Base-by-base conservation (phyloP, 2,888 invertebrate genomes). In the Apamea anceps region DNA sequence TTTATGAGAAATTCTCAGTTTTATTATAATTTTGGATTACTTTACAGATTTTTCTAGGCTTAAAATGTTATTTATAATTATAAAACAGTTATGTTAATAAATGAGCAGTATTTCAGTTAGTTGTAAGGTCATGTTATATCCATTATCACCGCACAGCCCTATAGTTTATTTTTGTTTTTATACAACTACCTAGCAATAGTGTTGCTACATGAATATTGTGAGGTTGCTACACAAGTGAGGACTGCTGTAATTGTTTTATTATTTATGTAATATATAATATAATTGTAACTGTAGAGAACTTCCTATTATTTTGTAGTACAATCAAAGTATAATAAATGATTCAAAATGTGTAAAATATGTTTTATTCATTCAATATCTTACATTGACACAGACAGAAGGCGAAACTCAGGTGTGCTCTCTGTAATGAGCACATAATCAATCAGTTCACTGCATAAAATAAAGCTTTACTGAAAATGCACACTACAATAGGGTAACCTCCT, bases 221-320 rank as follows among this genome's bases (percentile, higher is more conserved):
- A 93, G 91, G 90, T 92, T 89, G 92, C 92, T 93, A 93, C 91
- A 93, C 91, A 90, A 92, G 89, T 91, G 94, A 93, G 92, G 93
- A 95, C 94, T 94, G 94, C 94, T 94, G 92, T 94, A 94, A 94
- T 94, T 94, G 94, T 95, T 96, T 96, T 92, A 93, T 94, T 95
- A 96, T 96, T 95, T 96, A 95, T 96, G 96, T 96, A 96, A 94
- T 94, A 96, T 96, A 95, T 95, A 93, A 95, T 94, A 87, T 88
- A 88, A 89, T 87, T 94, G 93, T 96, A 96, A 95, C 93, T 96
- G 96, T 97, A 97, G 96, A 96, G 94, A 96, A 94, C 95, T 96
- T 97, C 96, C 96, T 97, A 97, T 97, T 96, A 97, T 96, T 97
- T 97, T 97, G 96, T 97, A 97, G 97, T 96, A 97, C 96, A 97